Evolutionary conservation across 2,113 vertebrate species (phyloP).

Genomic region (Datnioides undecimradiatus): DNA sequence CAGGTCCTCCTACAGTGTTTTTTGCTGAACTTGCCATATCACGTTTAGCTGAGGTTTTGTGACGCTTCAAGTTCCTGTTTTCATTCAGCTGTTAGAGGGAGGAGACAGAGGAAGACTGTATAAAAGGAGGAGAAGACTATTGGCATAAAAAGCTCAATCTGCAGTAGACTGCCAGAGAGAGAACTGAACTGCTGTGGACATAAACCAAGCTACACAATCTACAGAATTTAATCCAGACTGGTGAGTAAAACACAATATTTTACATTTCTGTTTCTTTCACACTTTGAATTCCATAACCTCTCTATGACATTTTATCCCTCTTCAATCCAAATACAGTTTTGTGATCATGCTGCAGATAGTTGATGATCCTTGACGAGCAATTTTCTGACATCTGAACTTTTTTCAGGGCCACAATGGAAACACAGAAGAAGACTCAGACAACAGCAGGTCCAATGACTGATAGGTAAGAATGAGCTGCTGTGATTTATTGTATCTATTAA

Average conservation of each 20-base stretch:
- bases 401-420: slow-evolving; percentile 73
- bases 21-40: slow-evolving; percentile 65
- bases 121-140: slow-evolving; percentile 56
- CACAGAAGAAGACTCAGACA: slow-evolving; percentile 54
- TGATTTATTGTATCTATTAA: slow-evolving; percentile 15
- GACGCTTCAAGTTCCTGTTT: slow-evolving; percentile 73
- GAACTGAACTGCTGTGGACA: neutral
- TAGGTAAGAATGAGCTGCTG: slow-evolving; percentile 59
- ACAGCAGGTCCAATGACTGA: slow-evolving; percentile 53
- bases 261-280: neutral
- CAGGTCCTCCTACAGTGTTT: slow-evolving; percentile 38
- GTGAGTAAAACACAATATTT: slow-evolving; percentile 62
- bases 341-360: neutral
- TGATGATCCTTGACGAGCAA: neutral
- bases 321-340: neutral
- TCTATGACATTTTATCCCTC: neutral
- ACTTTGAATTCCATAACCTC: neutral
- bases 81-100: slow-evolving; percentile 50
- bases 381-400: neutral
- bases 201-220: neutral
- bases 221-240: slow-evolving; percentile 25
- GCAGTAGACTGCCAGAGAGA: slow-evolving; percentile 10
- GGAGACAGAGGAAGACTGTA: slow-evolving; percentile 54
- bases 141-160: slow-evolving; percentile 32
- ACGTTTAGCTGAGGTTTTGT: slow-evolving; percentile 60